Conservation (phyloP, 2,113 vertebrate genomes). For the Tichodroma muraria region DNA sequence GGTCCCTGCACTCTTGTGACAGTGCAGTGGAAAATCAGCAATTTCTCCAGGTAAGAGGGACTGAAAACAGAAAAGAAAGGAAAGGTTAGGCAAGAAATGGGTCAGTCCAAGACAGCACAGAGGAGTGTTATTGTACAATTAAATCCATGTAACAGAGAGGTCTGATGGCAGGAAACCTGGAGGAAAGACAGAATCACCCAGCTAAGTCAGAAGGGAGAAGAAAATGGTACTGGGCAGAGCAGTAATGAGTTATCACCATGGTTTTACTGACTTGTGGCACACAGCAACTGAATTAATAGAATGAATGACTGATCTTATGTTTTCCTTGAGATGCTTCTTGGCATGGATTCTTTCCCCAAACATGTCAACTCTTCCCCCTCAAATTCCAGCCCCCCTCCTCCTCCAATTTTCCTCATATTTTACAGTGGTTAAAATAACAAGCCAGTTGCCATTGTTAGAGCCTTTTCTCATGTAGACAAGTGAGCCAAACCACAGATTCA, state of each 20-base stretch:
- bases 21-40: rapidly evolving
- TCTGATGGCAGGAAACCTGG: not conserved
- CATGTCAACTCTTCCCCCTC: not conserved
- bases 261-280: not conserved
- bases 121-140: not conserved
- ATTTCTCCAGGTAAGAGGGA: not conserved
- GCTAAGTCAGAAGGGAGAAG: not conserved
- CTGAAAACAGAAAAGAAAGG: not conserved
- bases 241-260: not conserved
- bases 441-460: not conserved
- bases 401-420: not conserved
- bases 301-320: not conserved
- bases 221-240: not conserved
- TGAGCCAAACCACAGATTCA: not conserved
- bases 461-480: not conserved
- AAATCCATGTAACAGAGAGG: not conserved
- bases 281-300: not conserved
- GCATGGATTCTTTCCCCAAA: not conserved
- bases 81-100: not conserved
- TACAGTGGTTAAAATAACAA: not conserved
- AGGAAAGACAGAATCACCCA: not conserved
- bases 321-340: not conserved
- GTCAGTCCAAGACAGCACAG: not conserved
- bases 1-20: not conserved
- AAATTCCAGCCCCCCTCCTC: not conserved